These are phyloP conservation scores for Popillia japonica DNA, from an alignment of 1,140 invertebrate species.

Conservation along the genomic window DNA sequence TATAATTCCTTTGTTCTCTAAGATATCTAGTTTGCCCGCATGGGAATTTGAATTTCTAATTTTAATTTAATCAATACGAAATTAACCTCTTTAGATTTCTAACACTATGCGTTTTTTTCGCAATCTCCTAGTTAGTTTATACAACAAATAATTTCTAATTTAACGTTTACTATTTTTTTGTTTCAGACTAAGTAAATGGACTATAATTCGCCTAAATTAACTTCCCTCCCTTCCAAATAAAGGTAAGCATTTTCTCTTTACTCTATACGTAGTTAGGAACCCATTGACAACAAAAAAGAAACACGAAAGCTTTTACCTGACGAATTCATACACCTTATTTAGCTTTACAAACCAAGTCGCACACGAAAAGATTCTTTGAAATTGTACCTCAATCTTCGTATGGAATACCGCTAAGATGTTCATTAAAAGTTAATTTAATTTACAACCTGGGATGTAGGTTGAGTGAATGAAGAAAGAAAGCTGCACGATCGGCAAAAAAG, in stretches of 20 bases:
- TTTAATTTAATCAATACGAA: constrained; percentile 51
- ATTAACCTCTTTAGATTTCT: constrained; percentile 52
- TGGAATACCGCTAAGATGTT: not conserved
- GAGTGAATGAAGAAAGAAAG: not conserved
- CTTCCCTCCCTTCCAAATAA: constrained; percentile 50
- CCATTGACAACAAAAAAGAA: not conserved
- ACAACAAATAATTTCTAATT: not conserved
- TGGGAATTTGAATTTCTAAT: constrained; percentile 51
- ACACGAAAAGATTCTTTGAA: not conserved
- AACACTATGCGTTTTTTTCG: not conserved
- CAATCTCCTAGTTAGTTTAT: too few species aligned
- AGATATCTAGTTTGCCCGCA: constrained; percentile 43
- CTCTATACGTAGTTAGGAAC: not conserved
- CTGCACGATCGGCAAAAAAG: not conserved
- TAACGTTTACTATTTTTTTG: constrained; percentile 42
- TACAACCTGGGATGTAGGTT: not conserved
- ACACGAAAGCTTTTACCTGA: not conserved
- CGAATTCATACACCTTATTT: not conserved
- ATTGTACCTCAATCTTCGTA: not conserved
- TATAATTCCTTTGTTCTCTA: constrained; percentile 3
- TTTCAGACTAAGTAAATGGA: constrained; percentile 57
- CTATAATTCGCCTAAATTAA: constrained; percentile 52
- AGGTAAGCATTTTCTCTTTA: constrained; percentile 49
- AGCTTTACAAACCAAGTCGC: not conserved
- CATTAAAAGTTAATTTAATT: constrained; percentile 2